A percentile compares a stretch with the other conserved stretches of the same genome.
These are phyloP conservation scores for Drosophila guanche DNA, from an alignment of 1,140 invertebrate genomes.

Conservation along the genomic window DNA sequence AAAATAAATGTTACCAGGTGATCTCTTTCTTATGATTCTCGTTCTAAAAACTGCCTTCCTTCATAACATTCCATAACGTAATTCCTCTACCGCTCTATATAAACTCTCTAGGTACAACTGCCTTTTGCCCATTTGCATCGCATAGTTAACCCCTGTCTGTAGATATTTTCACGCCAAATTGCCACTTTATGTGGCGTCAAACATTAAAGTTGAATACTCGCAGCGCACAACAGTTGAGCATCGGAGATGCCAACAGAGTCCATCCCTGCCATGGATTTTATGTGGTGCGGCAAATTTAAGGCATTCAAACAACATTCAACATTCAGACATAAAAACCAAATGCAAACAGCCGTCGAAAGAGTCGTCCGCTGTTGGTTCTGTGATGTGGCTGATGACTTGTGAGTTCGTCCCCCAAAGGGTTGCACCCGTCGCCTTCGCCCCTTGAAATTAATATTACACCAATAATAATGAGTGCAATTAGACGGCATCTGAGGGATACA, in stretches of 20 bases:
- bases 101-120: no score
- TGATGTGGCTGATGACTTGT: constrained; percentile 17
- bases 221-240: constrained; percentile 22
- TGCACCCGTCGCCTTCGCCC: constrained; percentile 15
- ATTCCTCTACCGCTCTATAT: no score
- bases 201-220: constrained; percentile 54
- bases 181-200: constrained; percentile 68
- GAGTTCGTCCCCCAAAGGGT: constrained; percentile 36
- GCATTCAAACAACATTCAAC: constrained; percentile 29
- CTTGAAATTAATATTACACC: constrained; percentile 68
- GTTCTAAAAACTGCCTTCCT: no score
- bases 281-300: constrained; percentile 64
- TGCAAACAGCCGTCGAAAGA: constrained; percentile 60
- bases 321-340: constrained; percentile 72
- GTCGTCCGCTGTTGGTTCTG: constrained; percentile 1
- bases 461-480: constrained; percentile 81
- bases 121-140: no score
- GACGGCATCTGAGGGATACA: constrained; percentile 8
- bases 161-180: constrained; percentile 61
- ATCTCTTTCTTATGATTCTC: no score
- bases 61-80: no score
- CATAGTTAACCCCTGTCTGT: neutral
- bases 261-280: constrained; percentile 22
- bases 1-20: no score
- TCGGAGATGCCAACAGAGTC: constrained; percentile 7